Base-by-base conservation (phyloP, 2,888 invertebrate species). In the Julus scanicus region DNA sequence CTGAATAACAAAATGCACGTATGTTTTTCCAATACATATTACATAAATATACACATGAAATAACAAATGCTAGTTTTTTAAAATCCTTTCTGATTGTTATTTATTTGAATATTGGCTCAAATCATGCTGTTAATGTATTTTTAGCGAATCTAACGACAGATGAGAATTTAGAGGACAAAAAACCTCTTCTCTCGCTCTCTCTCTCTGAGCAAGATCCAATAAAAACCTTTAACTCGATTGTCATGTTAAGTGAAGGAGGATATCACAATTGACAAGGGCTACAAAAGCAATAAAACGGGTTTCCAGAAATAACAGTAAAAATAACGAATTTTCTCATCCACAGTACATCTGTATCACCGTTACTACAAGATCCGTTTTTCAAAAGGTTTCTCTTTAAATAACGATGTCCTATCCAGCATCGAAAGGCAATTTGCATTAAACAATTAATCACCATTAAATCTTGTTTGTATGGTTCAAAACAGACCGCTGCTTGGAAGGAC, bases 241-340 rank as follows among this genome's bases (percentile, higher is more conserved):
- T 63, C 20, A 63, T 63, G 63, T 63, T 63, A 63, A 17, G n/a
- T 9, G 63, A 20, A 63, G 63, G 63, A 63, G 63, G 63, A 63
- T 63, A 63, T 63, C 63, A 63, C 63, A 63, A 63, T 63, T 63
- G 63, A 63, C 63, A 63, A n/a, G 20, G 9, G 63, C n/a, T 63
- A 4, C 63, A 20, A 63, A 8, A 63, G 63, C 63, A 63, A 63
- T 63, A 63, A 63, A 63, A 63, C 5, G 63, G 63, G 17, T 20
- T 63, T 63, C n/a, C 20, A n/a, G 63, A 63, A 63, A 63, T 63
- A 63, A 63, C 63, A 63, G 3, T 63, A 63, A 63, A 29, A 63
- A 63, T 63, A 63, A 63, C 63, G 63, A 20, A 63, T 8, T 63
- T n/a, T 63, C 63, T 53, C 63, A n/a, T 63, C 8, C 63, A 0